phyloP scores from a whole-genome alignment of 2,888 invertebrate species.

The Muscina levida region DNA sequence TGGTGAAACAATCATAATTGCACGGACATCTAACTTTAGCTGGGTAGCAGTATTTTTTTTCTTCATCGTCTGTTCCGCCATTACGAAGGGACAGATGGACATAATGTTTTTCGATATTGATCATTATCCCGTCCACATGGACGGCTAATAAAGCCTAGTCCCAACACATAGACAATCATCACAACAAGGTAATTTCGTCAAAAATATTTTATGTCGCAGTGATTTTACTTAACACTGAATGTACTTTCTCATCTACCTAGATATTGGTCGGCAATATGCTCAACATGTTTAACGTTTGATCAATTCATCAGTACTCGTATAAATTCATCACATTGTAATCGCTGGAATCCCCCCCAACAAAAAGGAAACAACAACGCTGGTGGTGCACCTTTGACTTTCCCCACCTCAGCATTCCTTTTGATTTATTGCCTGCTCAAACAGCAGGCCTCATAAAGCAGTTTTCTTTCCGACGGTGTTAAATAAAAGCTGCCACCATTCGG shows the following conservation, averaged over 20 bases:
- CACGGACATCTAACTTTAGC: too few relatives aligned
- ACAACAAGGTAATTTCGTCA: background rate
- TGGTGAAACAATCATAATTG: too few relatives aligned
- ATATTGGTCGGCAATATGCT: too few relatives aligned
- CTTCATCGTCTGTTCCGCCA: too few relatives aligned
- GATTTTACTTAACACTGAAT: too few relatives aligned
- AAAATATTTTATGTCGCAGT: background rate
- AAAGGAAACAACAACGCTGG: background rate
- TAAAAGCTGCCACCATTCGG: conserved; percentile 78
- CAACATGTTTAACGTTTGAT: too few relatives aligned
- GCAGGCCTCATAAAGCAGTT: conserved; percentile 53
- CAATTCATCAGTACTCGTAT: too few relatives aligned
- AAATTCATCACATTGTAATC: too few relatives aligned
- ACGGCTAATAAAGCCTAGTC: background rate
- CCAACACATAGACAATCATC: background rate
- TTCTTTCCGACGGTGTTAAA: conserved; percentile 59
- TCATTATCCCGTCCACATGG: background rate
- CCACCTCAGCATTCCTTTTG: background rate
- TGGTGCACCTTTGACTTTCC: background rate
- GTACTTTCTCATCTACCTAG: too few relatives aligned
- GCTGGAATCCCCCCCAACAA: background rate
- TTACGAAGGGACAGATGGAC: too few relatives aligned
- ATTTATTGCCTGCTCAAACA: conserved; percentile 53
- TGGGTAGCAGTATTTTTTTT: too few relatives aligned
- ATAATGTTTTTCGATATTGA: background rate